Conservation (phyloP, 2,888 invertebrate species). For the Poecilus cupreus region DNA sequence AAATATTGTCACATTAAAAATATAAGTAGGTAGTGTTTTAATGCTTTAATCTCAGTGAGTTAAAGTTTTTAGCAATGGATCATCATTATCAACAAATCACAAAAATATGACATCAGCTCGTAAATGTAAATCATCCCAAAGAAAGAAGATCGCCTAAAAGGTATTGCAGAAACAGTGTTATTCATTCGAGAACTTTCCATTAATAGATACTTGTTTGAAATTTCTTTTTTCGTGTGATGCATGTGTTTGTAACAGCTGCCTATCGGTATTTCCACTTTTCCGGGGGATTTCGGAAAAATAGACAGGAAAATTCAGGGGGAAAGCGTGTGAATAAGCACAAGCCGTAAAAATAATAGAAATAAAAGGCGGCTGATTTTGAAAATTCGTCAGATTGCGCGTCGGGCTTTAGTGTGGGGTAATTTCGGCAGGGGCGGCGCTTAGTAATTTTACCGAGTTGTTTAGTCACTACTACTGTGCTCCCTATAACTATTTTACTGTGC, state of each 20-base stretch:
- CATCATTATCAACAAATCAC: no score
- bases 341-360: constrained; percentile 40
- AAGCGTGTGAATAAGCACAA: constrained; percentile 56
- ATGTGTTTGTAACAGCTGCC: constrained; percentile 13
- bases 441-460: not conserved
- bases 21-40: no score
- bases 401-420: not conserved
- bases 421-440: not conserved
- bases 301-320: constrained; percentile 28
- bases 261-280: constrained; percentile 28
- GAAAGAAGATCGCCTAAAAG: no score
- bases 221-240: constrained; percentile 35
- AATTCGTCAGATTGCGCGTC: not conserved
- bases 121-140: no score
- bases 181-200: no score
- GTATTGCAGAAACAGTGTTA: no score
- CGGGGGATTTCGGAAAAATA: not conserved
- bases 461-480: constrained; percentile 42
- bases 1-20: no score
- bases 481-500: constrained; percentile 18
- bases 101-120: no score
- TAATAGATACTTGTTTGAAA: not conserved
- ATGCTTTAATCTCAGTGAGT: no score
- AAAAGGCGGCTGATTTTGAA: constrained; percentile 9
- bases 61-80: no score